These are phyloP conservation scores for Brenthis hecate DNA, from an alignment of 2,888 invertebrate species.

Conservation along the genomic window DNA sequence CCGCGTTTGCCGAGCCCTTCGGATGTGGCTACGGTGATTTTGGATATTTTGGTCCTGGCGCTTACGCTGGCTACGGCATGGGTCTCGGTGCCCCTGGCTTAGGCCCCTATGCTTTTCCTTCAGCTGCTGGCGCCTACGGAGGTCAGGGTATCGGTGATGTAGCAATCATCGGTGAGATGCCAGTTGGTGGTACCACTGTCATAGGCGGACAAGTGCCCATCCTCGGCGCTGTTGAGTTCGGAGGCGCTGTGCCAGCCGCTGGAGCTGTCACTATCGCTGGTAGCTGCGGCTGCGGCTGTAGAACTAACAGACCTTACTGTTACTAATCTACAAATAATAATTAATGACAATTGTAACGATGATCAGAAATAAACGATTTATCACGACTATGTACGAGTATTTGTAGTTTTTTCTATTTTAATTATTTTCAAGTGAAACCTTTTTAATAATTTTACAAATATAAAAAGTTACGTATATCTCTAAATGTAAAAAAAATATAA, in stretches of 20 bases:
- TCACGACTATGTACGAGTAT: no score
- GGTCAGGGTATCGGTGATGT: conserved; percentile 50
- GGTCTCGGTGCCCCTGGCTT: conserved; percentile 7
- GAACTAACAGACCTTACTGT: conserved; percentile 34
- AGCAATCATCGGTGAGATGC: conserved; percentile 49
- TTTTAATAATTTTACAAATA: no score
- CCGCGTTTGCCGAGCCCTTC: not conserved
- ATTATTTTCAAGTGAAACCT: no score
- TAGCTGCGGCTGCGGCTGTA: conserved; percentile 44
- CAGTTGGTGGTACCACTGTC: conserved; percentile 49
- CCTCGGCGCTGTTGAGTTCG: conserved; percentile 46
- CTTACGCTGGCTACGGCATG: not conserved
- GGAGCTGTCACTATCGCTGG: conserved; percentile 46
- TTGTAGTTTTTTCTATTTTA: no score
- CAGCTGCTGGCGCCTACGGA: conserved; percentile 40
- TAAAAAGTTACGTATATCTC: no score
- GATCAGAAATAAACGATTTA: no score
- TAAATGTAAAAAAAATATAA: no score
- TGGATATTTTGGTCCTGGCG: not conserved
- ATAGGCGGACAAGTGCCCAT: conserved; percentile 47
- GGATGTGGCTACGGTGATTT: conserved; percentile 2
- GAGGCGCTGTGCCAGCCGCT: conserved; percentile 44
- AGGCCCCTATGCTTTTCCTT: not conserved
- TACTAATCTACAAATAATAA: conserved; percentile 4
- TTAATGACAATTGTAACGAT: no score